These are phyloP conservation scores for Heliconius erato DNA, from an alignment of 2,888 invertebrate genomes.

Conservation along the genomic window DNA sequence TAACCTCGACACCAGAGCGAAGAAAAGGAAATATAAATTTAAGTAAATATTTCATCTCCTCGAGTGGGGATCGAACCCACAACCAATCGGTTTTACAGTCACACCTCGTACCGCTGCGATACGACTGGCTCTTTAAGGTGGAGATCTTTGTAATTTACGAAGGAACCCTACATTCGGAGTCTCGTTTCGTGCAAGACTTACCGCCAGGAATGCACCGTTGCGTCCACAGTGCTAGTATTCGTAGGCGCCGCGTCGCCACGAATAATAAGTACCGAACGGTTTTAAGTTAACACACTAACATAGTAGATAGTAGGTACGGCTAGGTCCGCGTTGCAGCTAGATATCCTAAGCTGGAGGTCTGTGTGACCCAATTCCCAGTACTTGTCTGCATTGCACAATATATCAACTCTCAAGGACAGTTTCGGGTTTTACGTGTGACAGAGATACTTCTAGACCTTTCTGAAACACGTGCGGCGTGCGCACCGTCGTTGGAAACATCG, in stretches of 20 bases:
- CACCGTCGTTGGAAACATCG: background rate
- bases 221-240: slow-evolving; percentile 44
- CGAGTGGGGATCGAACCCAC: too few species aligned
- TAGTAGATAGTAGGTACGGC: slow-evolving; percentile 44
- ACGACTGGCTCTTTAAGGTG: too few species aligned
- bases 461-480: background rate
- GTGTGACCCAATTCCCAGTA: slow-evolving; percentile 53
- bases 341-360: slow-evolving; percentile 52
- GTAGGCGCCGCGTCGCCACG: slow-evolving; percentile 50
- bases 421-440: slow-evolving; percentile 45
- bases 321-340: slow-evolving; percentile 50
- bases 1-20: too few species aligned
- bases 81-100: too few species aligned
- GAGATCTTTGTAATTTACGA: background rate
- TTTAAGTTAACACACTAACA: slow-evolving; percentile 54
- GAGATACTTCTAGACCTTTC: slow-evolving; percentile 30
- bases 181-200: slow-evolving; percentile 19
- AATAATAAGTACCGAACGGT: slow-evolving; percentile 55
- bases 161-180: slow-evolving; percentile 36
- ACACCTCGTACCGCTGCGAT: too few species aligned
- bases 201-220: slow-evolving; percentile 6
- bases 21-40: too few species aligned
- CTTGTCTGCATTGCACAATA: slow-evolving; percentile 54
- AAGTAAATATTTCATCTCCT: too few species aligned
- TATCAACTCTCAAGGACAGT: slow-evolving; percentile 51